Conservation (phyloP, 2,888 invertebrate species). For the Platycnemis pennipes region DNA sequence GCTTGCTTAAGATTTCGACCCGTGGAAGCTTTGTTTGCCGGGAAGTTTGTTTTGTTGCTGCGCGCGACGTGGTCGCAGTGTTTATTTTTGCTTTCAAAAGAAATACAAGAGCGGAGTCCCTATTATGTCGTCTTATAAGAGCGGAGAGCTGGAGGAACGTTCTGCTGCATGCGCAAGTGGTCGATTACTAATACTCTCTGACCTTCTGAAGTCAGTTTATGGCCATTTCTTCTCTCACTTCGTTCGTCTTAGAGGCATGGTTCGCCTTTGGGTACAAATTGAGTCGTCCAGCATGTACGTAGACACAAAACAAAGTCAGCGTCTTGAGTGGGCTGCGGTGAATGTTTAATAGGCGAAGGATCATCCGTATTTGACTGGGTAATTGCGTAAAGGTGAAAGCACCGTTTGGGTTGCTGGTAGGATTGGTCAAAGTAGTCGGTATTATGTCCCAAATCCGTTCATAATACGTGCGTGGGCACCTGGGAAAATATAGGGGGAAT, state of each 20-base stretch:
- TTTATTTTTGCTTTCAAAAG: neutral
- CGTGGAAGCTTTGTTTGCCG: neutral
- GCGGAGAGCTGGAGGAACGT: neutral
- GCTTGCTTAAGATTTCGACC: neutral
- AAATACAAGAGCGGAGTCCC: neutral
- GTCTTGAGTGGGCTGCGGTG: neutral
- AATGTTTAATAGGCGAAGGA: neutral
- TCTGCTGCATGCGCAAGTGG: neutral
- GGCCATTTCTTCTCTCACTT: neutral
- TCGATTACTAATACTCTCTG: neutral
- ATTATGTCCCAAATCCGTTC: neutral
- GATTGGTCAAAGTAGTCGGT: neutral
- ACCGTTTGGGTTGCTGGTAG: neutral
- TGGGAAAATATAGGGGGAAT: neutral
- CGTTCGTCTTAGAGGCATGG: neutral
- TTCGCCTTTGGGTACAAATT: neutral
- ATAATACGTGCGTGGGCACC: neutral
- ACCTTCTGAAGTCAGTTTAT: neutral
- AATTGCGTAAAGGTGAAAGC: neutral
- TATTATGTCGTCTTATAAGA: conserved; percentile 16
- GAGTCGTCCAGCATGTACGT: neutral
- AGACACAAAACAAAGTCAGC: neutral
- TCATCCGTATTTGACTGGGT: neutral
- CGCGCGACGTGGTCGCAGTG: neutral
- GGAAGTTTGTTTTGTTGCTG: neutral